Evolutionary conservation across 1,140 invertebrate species (phyloP).

Genomic region (Ceratina japonica): DNA sequence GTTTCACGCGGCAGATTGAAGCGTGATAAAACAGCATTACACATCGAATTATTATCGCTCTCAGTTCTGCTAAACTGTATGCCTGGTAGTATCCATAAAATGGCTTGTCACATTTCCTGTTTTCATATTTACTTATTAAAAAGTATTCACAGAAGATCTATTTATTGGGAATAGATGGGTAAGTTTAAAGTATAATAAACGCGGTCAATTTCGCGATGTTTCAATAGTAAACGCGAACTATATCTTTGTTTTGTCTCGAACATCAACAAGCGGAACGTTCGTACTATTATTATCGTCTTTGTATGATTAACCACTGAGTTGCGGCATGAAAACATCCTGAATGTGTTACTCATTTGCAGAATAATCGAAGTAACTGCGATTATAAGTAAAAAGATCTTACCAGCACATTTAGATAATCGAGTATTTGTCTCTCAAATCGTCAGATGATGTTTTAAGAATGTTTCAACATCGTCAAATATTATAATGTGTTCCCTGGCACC

Average conservation of each 20-base stretch:
- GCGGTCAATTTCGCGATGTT: background rate
- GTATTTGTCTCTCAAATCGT: background rate
- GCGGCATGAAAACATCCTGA: no score
- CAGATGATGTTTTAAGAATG: background rate
- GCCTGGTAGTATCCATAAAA: background rate
- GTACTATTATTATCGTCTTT: background rate
- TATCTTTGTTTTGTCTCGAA: conserved; percentile 31
- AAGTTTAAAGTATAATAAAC: background rate
- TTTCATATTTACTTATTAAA: background rate
- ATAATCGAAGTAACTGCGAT: background rate
- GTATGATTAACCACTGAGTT: background rate
- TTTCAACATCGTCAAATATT: background rate
- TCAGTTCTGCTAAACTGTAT: no score
- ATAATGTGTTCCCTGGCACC: no score
- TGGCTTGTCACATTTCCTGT: no score
- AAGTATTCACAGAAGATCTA: no score
- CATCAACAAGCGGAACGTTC: background rate
- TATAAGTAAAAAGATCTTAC: no score
- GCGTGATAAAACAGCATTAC: background rate
- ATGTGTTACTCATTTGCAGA: background rate
- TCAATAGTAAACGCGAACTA: background rate
- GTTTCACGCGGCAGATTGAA: background rate
- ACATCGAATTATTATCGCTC: background rate
- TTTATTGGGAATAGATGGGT: background rate
- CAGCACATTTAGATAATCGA: no score